phyloP scores from a whole-genome alignment of 2,888 invertebrate genomes.

The Phalera bucephala region DNA sequence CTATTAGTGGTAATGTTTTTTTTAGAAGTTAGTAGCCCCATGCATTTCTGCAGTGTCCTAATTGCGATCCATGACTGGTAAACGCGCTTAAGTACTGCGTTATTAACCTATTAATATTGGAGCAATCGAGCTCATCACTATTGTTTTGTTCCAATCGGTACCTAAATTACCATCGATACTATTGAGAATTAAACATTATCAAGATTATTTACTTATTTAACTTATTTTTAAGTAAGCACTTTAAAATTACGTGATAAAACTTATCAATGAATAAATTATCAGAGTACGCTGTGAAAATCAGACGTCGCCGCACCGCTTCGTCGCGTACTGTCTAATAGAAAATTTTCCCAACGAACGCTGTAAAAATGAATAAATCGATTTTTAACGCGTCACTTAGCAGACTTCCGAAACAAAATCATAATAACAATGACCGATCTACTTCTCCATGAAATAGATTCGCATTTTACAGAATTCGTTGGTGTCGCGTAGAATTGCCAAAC shows the following conservation, averaged over 20 bases:
- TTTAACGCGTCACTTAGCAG: slow-evolving; percentile 23
- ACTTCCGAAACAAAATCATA: slow-evolving; percentile 38
- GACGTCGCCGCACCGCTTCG: background rate
- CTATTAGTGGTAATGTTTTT: too few relatives aligned
- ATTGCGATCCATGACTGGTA: too few relatives aligned
- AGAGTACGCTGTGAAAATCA: background rate
- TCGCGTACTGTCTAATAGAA: background rate
- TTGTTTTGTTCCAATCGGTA: too few relatives aligned
- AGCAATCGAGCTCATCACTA: too few relatives aligned
- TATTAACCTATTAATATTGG: too few relatives aligned
- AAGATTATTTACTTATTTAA: too few relatives aligned
- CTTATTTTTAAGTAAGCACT: too few relatives aligned
- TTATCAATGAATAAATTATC: background rate
- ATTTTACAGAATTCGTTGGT: slow-evolving; percentile 56
- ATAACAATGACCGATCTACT: slow-evolving; percentile 31
- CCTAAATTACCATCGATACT: too few relatives aligned
- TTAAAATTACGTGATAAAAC: background rate
- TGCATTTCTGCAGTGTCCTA: too few relatives aligned
- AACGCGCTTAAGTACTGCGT: too few relatives aligned
- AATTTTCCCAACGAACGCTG: background rate
- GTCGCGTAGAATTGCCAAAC: slow-evolving; percentile 67
- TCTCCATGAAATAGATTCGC: slow-evolving; percentile 44
- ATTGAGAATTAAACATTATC: too few relatives aligned
- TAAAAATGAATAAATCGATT: slow-evolving; percentile 21
- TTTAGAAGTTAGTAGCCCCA: too few relatives aligned